Evolutionary conservation across 2,888 invertebrate species (phyloP), one percentile per base, ranked within the genome.

Genomic region (Synergus itoensis): DNA sequence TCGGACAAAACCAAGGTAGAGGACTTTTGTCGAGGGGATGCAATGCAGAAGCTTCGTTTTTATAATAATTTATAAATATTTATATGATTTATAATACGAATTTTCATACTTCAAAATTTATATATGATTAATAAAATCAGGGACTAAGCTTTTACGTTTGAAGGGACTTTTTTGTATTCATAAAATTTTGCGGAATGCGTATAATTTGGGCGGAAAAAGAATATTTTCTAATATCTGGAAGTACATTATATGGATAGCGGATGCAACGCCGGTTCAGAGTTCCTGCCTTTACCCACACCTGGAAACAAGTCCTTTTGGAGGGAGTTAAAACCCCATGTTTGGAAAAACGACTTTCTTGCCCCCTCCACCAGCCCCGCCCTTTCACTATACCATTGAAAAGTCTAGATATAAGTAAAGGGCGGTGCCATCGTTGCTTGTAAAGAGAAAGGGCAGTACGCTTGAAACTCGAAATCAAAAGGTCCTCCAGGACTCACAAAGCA

Each of bases 371-470:
- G 77, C 80, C 76, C 80, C 81, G 79, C 81, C 80, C 81, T 79
- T 77, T 77, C 53, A 79, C 79, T 81, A 79, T 76, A 43, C 79
- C 67, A 79, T 81, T 78, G 80, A 82, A 83, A 83, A 82, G 77
- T 79, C 79, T 79, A 79, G 69, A 73, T 80, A 53, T 28, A 69
- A 69, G 75, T 67, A 40, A 77, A 80, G 80, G 81, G 81, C 81
- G 80, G 81, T 78, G 78, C 82, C 78, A 81, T 45, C 43, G 43
- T 43, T 69, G n/a, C 45, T 14, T 21, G 45, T 28, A 69, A 69
- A 69, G 45, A 14, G 45, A 69, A 69, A 69, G 67, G 28, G 67
- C 12, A 69, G 45, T 69, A 69, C 43, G 28, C 8, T 69, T 16
- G 67, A 45, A 69, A 69, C 8, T 69, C 28, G 67, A 45, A 69